Evolutionary conservation across 2,113 vertebrate genomes (phyloP).

Genomic region (Gallinago jamesoni): DNA sequence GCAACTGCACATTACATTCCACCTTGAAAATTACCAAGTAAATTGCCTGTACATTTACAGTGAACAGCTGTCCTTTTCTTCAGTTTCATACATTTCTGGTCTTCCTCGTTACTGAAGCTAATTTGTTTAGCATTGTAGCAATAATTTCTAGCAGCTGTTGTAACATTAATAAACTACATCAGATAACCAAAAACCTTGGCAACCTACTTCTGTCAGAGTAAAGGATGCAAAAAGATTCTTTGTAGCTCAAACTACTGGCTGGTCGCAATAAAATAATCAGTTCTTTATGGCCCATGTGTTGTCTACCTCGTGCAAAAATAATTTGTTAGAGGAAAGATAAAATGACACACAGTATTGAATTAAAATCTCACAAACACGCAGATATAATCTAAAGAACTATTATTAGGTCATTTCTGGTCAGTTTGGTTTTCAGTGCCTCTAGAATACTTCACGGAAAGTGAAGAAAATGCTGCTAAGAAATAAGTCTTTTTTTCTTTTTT

Average conservation of each 20-base stretch:
- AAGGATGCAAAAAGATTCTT: neutral
- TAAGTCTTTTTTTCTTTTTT: neutral
- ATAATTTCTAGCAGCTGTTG: constrained; percentile 29
- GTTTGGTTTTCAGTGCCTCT: neutral
- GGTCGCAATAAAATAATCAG: neutral
- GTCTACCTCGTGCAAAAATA: neutral
- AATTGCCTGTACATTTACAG: neutral
- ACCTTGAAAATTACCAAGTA: neutral
- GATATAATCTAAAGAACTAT: neutral
- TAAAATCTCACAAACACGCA: neutral
- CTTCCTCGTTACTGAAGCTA: neutral
- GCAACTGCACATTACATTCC: neutral
- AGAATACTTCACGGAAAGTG: neutral
- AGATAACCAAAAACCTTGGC: neutral
- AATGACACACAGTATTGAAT: neutral
- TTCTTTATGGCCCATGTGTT: neutral
- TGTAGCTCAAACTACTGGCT: neutral
- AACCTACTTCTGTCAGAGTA: neutral
- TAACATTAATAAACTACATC: neutral
- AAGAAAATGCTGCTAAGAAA: constrained; percentile 31
- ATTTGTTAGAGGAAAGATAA: neutral
- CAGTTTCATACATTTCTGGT: neutral
- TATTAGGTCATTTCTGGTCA: neutral
- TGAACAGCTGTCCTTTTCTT: constrained; percentile 3
- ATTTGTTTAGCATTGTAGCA: constrained; percentile 23